phyloP scores from a whole-genome alignment of 35 echinoderm and acorn worm genomes.

The Hemicentrotus pulcherrimus region DNA sequence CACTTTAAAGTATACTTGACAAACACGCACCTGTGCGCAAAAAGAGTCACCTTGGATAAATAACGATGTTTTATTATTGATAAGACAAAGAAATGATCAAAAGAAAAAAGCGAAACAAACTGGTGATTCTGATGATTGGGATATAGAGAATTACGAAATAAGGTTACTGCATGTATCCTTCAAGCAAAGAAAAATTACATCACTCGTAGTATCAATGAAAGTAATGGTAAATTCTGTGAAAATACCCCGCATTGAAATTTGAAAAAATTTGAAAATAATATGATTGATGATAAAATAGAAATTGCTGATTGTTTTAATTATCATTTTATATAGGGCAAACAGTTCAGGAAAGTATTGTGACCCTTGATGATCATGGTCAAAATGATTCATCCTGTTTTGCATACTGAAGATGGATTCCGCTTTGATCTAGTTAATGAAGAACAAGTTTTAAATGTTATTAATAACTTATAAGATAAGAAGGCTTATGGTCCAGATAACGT shows the following conservation, averaged over 20 bases:
- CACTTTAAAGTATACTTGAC: not conserved
- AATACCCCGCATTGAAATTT: not conserved
- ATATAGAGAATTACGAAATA: slow-evolving; percentile 38
- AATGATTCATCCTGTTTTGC: too few species aligned
- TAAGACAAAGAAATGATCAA: slow-evolving; percentile 33
- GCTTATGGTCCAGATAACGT: slow-evolving; percentile 1
- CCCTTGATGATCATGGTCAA: too few species aligned
- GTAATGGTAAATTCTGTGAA: not conserved
- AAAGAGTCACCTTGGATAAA: slow-evolving; percentile 37
- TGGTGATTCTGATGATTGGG: not conserved
- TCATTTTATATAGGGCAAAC: not conserved
- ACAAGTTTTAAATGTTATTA: not conserved
- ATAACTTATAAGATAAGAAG: slow-evolving; percentile 17
- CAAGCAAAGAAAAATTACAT: not conserved
- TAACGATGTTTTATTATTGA: slow-evolving; percentile 22
- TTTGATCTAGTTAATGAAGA: too few species aligned
- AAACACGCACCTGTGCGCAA: not conserved
- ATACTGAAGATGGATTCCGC: not conserved
- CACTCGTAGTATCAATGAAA: too few species aligned
- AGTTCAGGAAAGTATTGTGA: too few species aligned
- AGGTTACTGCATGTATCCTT: not conserved
- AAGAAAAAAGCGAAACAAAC: not conserved
- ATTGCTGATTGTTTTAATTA: not conserved
- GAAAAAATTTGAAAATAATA: not conserved
- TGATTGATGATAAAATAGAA: not conserved